These are phyloP conservation scores for Eulacestoma nigropectus DNA, from an alignment of 2,113 vertebrate species.

Conservation along the genomic window DNA sequence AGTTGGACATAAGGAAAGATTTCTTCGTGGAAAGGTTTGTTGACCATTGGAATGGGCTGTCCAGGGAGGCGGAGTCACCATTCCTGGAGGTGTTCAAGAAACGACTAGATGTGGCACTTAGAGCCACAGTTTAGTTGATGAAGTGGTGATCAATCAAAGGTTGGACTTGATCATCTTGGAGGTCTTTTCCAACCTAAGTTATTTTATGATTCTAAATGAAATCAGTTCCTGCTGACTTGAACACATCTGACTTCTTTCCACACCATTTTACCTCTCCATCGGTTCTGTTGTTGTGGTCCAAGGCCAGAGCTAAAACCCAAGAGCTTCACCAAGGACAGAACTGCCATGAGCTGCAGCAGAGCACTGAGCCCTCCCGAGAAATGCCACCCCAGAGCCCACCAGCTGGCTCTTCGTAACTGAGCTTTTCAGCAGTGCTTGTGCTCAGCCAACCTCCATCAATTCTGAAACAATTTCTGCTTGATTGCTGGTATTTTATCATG, in stretches of 20 bases:
- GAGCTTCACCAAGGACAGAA: not conserved
- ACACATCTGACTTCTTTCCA: not conserved
- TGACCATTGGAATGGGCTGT: not conserved
- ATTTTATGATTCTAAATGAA: not conserved
- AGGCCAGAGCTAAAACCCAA: not conserved
- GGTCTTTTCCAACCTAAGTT: not conserved
- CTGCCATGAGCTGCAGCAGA: not conserved
- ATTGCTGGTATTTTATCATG: not conserved
- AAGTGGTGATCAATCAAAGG: not conserved
- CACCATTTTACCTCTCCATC: rapidly evolving
- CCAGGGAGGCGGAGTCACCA: too few species aligned
- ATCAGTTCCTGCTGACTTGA: not conserved
- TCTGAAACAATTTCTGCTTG: not conserved
- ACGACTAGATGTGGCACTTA: rapidly evolving
- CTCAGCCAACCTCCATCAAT: not conserved
- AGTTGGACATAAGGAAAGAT: not conserved
- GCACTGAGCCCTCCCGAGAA: not conserved
- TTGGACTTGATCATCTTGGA: not conserved
- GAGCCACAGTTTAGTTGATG: not conserved
- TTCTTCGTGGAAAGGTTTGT: not conserved
- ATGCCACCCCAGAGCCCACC: not conserved
- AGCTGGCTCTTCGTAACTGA: not conserved
- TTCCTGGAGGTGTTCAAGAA: not conserved
- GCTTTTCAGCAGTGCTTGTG: not conserved
- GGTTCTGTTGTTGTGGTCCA: not conserved